These are phyloP conservation scores for Sinocyclocheilus rhinocerous DNA, from an alignment of 2,113 vertebrate genomes.

Conservation along the genomic window DNA sequence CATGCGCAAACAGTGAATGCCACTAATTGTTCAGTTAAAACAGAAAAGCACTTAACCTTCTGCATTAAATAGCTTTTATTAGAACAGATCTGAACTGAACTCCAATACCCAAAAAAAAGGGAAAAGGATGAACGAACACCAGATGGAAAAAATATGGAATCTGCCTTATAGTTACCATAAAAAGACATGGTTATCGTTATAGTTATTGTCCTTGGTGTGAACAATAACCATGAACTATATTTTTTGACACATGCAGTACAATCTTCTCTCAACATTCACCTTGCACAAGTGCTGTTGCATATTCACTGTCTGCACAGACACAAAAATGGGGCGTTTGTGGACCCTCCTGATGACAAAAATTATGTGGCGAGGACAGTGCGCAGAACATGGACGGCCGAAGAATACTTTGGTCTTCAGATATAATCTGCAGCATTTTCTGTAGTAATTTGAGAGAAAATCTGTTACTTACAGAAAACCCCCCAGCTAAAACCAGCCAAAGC, in stretches of 20 bases:
- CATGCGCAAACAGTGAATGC: background rate
- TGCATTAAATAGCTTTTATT: slow-evolving; percentile 22
- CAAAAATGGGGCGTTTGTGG: no score
- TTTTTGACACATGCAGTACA: no score
- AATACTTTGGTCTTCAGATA: background rate
- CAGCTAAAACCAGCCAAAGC: no score
- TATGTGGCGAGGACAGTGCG: no score
- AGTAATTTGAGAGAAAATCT: no score
- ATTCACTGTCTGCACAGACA: no score
- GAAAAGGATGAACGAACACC: background rate
- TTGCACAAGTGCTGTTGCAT: no score
- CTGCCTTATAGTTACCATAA: background rate
- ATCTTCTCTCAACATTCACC: no score
- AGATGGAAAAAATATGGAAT: background rate
- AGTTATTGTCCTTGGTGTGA: background rate
- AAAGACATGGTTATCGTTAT: background rate
- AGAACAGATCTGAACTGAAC: background rate
- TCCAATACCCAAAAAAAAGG: background rate
- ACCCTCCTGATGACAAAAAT: no score
- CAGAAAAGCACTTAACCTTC: slow-evolving; percentile 19
- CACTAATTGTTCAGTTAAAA: slow-evolving; percentile 27
- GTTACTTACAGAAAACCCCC: no score
- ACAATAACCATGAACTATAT: background rate
- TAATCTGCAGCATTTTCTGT: no score
- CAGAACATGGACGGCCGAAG: background rate